Evolutionary conservation across 2,888 invertebrate species (phyloP), one percentile per base, ranked within the genome.

Genomic region (Ganaspis brasiliensis): DNA sequence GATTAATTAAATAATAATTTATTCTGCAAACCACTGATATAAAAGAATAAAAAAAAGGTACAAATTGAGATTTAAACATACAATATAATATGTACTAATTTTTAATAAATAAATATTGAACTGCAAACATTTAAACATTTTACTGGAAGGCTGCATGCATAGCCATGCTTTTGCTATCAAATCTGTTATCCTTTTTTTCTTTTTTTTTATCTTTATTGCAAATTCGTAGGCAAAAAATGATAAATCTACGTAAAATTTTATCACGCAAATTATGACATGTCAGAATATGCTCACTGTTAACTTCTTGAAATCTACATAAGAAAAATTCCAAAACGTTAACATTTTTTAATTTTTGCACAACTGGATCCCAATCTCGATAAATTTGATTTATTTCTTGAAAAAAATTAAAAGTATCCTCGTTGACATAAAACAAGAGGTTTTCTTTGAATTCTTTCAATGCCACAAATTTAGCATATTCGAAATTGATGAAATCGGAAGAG

Each of bases 281-380:
- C 16, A 49, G 16, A 49, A 52, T 52, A 5, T 52, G 16, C 9
- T 52, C 52, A 6, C 19, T 52, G n/a, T 52, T 16, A 6, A 19
- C 16, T 2, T 4, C 4, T 52, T 52, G n/a, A n/a, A 52, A 52
- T n/a, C 52, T n/a, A 52, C 52, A 6, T 52, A 52, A 52, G 16
- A 19, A 52, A 52, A 52, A 52, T 52, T 52, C 52, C 8, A 52
- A 52, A 52, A 52, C 83, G 82, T 12, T 83, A 79, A 63, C 19
- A 52, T 12, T n/a, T 49, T 49, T 0, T 5, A 10, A n/a, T 49
- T 49, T 1, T 49, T 49, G 4, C 5, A n/a, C 49, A 49, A 49
- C 16, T 49, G 49, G 49, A 5, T 49, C 4, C n/a, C 49, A 49
- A 49, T 49, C n/a, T 8, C 56, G 21, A 24, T 2, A 56, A 21